Base-by-base conservation (phyloP, 2,797 vertebrate genomes). In the Arrhamphus sclerolepis region DNA sequence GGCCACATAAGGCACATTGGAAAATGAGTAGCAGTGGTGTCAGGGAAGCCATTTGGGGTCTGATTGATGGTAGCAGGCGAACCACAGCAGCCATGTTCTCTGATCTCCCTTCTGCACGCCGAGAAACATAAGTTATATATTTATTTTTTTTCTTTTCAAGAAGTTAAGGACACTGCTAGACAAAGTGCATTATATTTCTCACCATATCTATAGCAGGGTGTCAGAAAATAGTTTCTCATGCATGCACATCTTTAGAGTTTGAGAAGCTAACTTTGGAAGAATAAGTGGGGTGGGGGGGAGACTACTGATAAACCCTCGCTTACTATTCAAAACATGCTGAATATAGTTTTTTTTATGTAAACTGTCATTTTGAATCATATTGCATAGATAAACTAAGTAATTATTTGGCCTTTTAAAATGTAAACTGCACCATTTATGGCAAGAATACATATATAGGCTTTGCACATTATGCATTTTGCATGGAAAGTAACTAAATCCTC, bases 41-140 rank as follows among this genome's bases (percentile, higher is more conserved):
- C 88, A 90, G 78, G 76, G 88, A 89, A 87, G 85, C 84, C 89
- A 84, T 92, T 90, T 90, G 89, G 80, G 77, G 82, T 84, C 86
- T 92, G 92, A 94, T 94, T 90, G 81, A 84, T 93, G 84, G 87
- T 84, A 92, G 89, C 86, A 93, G 89, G 79, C 79, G 81, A 88
- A 86, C 88, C 75, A 55, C 55, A 72, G 83, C 87, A 77, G 83
- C 91, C 89, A 89, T 90, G 74, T 90, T 91, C 87, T 91, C 76
- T 24, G 6, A 89, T 91, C 80, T 84, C 72, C 61, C 86, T 89
- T 90, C 75, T 86, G 57, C 85, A 78, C 60, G 59, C 69, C 29
- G 62, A 66, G 86, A 92, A 90, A 90, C 81, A 56, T 80, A 79
- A 86, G 85, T 84, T 53, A 72, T 78, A 78, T 79, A 66, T 81